Evolutionary conservation across 2,797 vertebrate species (phyloP), one percentile per base, ranked within the genome.

Genomic region (Gambusia yucatana): DNA sequence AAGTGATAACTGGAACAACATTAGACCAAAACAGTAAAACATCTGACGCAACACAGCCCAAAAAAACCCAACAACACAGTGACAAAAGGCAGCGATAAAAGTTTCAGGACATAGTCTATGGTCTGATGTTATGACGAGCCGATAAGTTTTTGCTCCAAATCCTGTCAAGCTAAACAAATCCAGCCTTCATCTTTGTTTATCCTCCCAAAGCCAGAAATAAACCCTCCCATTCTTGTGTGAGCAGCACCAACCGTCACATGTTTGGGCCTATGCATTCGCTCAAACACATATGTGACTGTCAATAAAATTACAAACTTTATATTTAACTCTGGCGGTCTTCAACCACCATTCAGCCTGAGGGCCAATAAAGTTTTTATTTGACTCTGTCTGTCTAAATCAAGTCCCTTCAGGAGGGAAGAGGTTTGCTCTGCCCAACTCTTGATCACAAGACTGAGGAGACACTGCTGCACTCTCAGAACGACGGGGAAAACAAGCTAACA

Each of bases 311-410:
- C 77, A 82, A 88, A 82, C 75, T 84, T 85, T 88, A 90, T 92
- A 88, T 92, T 88, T 88, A 93, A 81, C 82, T n/a, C 77, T 3
- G 77, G 87, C 79, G 69, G 86, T 81, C 81, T 77, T 76, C 36
- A 73, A 88, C 91, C 80, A 7, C 83, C 88, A 88, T 90, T 90
- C 88, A 88, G 86, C 91, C 89, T 81, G 78, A 83, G 65, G 84
- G 78, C 81, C 87, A 90, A 76, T 91, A 84, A 91, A 91, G 87
- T 85, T 84, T 87, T 86, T 88, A 90, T 92, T 93, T 90, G 90
- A 92, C 82, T 79, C 41, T 28, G 85, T 74, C 13, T 1, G n/a
- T 90, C 88, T 91, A 94, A 91, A 92, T 93, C 82, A 77, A 90
- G 91, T 79, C 59, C 9, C 69, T 83, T 79, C 89, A 83, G 44